phyloP scores from a whole-genome alignment of 2,797 vertebrate genomes.

The Urophycis tenuis region DNA sequence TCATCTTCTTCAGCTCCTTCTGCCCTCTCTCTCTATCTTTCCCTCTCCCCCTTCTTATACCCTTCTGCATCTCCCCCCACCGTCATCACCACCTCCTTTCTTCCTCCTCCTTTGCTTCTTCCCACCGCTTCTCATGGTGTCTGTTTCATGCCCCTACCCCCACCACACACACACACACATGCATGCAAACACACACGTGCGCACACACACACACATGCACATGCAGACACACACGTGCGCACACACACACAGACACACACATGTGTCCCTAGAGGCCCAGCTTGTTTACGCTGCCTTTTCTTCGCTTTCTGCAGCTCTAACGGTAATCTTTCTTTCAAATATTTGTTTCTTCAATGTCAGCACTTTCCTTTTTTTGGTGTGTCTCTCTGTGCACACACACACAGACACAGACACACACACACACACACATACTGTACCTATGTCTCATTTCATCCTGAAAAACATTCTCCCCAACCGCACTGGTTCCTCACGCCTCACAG shows the following conservation, averaged over 20 bases:
- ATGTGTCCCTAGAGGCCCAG: conserved; percentile 46
- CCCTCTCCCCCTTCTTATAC: neutral
- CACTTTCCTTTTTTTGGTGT: conserved; percentile 31
- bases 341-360: conserved; percentile 69
- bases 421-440: neutral
- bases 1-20: neutral
- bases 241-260: neutral
- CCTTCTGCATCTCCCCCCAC: neutral
- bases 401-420: conserved; percentile 10
- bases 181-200: too few relatives aligned
- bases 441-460: conserved; percentile 45
- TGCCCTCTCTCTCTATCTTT: conserved; percentile 3
- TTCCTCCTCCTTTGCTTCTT: conserved; percentile 20
- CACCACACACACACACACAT: neutral
- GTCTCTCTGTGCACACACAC: neutral
- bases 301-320: conserved; percentile 62
- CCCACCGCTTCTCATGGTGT: conserved; percentile 29
- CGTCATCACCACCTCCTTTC: neutral
- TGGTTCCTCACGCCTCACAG: conserved; percentile 49
- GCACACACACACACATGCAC: too few relatives aligned
- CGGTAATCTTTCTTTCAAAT: conserved; percentile 74
- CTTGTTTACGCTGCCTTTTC: conserved; percentile 71
- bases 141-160: conserved; percentile 38
- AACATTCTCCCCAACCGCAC: conserved; percentile 51
- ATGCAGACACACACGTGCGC: neutral